Conservation (phyloP, 2,113 vertebrate species). For the Actinemys pallida region DNA sequence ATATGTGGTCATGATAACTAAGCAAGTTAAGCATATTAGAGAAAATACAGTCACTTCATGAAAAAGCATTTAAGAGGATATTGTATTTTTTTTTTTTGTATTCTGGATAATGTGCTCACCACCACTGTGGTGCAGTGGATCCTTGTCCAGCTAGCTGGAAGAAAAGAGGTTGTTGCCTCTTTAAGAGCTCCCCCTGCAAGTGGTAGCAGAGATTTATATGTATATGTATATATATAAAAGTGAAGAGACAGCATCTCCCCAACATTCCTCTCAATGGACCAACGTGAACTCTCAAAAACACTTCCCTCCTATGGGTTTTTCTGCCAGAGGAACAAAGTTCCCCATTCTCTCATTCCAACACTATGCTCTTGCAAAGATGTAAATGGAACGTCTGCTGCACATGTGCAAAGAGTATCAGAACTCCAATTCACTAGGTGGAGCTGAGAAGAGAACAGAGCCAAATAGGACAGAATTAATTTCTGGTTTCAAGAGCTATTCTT, state of each 20-base stretch:
- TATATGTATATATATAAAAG: no score
- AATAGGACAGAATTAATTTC: neutral
- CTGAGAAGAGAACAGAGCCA: neutral
- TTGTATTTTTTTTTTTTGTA: neutral
- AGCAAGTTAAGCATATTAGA: neutral
- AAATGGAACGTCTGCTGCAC: neutral
- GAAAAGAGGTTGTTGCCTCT: no score
- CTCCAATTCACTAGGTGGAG: neutral
- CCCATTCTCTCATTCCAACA: neutral
- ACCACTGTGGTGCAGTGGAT: no score
- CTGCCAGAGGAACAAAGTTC: fast-evolving
- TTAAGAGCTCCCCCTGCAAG: no score
- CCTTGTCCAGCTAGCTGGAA: no score
- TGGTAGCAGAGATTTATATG: no score
- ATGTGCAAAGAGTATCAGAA: neutral
- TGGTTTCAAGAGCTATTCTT: neutral
- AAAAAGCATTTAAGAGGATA: neutral
- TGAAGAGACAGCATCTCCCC: neutral
- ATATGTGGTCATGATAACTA: neutral
- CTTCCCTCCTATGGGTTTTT: neutral
- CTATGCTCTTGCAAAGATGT: fast-evolving
- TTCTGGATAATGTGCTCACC: no score
- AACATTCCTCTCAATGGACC: neutral
- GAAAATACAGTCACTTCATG: neutral
- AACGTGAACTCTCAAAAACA: neutral